Evolutionary conservation across 2,797 vertebrate genomes (phyloP).

Genomic region (Orestias chungarensis): DNA sequence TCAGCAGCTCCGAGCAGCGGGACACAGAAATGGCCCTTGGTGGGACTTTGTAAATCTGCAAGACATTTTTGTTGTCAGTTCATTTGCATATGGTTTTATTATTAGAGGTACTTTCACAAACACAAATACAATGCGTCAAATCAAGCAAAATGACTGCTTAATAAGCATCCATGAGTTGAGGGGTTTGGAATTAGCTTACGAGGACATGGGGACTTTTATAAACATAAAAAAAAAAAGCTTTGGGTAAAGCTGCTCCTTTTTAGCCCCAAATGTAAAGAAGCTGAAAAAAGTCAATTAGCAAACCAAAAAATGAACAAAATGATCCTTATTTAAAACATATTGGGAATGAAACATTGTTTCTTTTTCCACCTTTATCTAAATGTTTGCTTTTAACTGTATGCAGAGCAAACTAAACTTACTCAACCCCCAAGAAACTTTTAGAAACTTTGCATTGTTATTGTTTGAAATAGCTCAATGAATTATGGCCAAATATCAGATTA

Average conservation of each 20-base stretch:
- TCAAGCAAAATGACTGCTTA: too few relatives aligned
- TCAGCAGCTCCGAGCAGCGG: constrained; percentile 30
- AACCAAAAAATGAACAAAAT: too few relatives aligned
- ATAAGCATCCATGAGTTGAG: constrained; percentile 8
- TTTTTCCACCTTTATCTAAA: too few relatives aligned
- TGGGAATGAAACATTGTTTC: too few relatives aligned
- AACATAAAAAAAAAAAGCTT: not conserved
- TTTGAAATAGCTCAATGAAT: not conserved
- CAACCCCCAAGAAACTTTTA: not conserved
- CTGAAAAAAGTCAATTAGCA: too few relatives aligned
- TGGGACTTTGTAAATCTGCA: constrained; percentile 4
- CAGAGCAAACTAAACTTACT: too few relatives aligned
- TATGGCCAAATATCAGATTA: not conserved
- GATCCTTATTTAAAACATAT: too few relatives aligned
- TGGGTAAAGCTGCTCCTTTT: too few relatives aligned
- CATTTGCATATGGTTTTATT: constrained; percentile 16
- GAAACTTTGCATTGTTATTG: not conserved
- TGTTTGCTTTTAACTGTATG: too few relatives aligned
- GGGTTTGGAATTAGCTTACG: constrained; percentile 12
- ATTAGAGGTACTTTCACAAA: constrained; percentile 19
- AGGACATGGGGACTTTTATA: constrained; percentile 28
- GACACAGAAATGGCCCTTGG: constrained; percentile 54
- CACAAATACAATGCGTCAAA: constrained; percentile 12
- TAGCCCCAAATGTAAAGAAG: too few relatives aligned
- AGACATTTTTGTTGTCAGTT: constrained; percentile 40